Evolutionary conservation across 2,888 invertebrate species (phyloP), one percentile per base, ranked within the genome.

Genomic region (Eilema depressum): DNA sequence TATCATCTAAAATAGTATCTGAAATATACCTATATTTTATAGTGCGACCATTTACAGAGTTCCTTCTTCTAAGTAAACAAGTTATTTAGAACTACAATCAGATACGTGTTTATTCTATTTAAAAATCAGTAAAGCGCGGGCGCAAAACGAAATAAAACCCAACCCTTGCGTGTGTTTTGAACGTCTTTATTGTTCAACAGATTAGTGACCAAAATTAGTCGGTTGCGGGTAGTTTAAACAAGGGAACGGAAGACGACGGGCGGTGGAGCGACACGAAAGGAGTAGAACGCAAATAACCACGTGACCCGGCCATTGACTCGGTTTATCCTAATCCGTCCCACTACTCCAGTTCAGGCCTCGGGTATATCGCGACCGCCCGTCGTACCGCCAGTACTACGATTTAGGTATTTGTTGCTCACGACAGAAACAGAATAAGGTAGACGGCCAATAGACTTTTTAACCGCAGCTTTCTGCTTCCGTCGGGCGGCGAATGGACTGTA

Each of bases 261-360:
- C 81, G 85, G 82, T 81, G 85, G 77, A 83, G 86, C 85, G 86
- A 78, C 84, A 86, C 83, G 86, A 87, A 86, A 87, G 88, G 87
- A 88, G 89, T 88, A 83, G 89, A 88, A 93, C 93, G 89, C 90
- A 95, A 95, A 95, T 95, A 95, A 92, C 92, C 87, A 87, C 88
- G 91, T 94, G 95, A 95, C 95, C 95, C 95, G 95, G 95, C 94
- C 95, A 90, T 95, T 95, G 95, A 95, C 95, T 95, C 92, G 92
- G 91, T 92, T 94, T 93, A 92, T 94, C 94, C 95, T 95, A 94
- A 95, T 92, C 94, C 94, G 95, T 91, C 94, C 95, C 90, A 95
- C 95, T 95, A 95, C 93, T 95, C 95, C 91, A 95, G 88, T 93
- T 95, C 90, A 89, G 86, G 82, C 85, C 85, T 85, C 86, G 85